Base-by-base conservation (phyloP, 35 echinoderm and acorn worm genomes). In the Chiridota heheva region DNA sequence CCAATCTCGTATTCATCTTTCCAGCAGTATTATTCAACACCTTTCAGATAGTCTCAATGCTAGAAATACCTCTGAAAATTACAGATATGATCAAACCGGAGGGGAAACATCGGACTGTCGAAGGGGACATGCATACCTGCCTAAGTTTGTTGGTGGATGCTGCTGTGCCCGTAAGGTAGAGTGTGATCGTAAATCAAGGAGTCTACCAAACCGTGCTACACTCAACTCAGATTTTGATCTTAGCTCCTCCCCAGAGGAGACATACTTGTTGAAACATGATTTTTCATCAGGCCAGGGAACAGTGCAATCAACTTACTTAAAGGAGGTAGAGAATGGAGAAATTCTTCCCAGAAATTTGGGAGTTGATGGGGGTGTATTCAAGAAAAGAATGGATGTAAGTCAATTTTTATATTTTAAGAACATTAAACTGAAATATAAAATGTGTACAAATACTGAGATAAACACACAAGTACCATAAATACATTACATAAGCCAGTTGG, bases 381-480 rank as follows among this genome's bases (percentile, higher is more conserved):
- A 98, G 51, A 60, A 91, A n/a, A 84, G 95, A 86, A 89, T 98
- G 84, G 89, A 98, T 84, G 95, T 98, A 25, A 81, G 81, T 76
- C 3, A 40, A 20, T 36, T 34, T 47, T 70, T 67, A 30, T 86
- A 29, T 16, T n/a, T n/a, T n/a, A n/a, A n/a, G n/a, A n/a, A n/a
- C n/a, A n/a, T n/a, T n/a, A n/a, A n/a, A n/a, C n/a, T n/a, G n/a
- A n/a, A n/a, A n/a, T n/a, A n/a, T n/a, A n/a, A n/a, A n/a, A n/a
- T n/a, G n/a, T n/a, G n/a, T n/a, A n/a, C n/a, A n/a, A n/a, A n/a
- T n/a, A n/a, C n/a, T n/a, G n/a, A n/a, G n/a, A n/a, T n/a, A n/a
- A n/a, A n/a, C n/a, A n/a, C n/a, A n/a, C n/a, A n/a, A n/a, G n/a
- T n/a, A n/a, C n/a, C n/a, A n/a, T n/a, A n/a, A n/a, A n/a, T n/a